Conservation (phyloP, 53 echinoderm and acorn worm species). For the Zoroaster sp. region DNA sequence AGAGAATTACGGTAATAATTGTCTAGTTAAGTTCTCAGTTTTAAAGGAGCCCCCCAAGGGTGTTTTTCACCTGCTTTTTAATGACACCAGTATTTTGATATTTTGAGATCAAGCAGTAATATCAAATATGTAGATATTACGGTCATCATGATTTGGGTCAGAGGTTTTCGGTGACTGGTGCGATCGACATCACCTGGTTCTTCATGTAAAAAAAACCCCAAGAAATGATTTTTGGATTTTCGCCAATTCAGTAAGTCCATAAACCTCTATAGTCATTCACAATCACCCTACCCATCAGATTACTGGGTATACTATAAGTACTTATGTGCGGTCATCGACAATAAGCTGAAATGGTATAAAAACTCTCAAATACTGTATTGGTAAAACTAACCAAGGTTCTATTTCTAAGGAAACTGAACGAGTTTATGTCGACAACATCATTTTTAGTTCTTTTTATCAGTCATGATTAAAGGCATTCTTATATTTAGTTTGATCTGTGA, state of each 20-base stretch:
- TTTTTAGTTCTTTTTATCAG: background rate
- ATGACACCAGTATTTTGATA: too few relatives aligned
- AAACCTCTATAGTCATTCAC: constrained; percentile 13
- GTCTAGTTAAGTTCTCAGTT: too few relatives aligned
- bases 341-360: background rate
- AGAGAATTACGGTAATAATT: too few relatives aligned
- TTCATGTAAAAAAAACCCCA: constrained; percentile 1
- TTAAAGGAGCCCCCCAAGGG: too few relatives aligned
- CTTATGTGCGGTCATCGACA: constrained; percentile 4
- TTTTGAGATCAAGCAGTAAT: too few relatives aligned
- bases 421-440: background rate
- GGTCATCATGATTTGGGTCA: too few relatives aligned
- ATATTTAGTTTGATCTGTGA: background rate
- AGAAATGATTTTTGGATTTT: constrained; percentile 25
- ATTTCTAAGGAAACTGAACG: constrained; percentile 16
- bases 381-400: background rate
- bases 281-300: background rate
- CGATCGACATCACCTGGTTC: background rate
- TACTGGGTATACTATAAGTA: constrained; percentile 3
- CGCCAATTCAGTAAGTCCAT: background rate
- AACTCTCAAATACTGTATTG: background rate
- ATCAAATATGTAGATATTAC: too few relatives aligned
- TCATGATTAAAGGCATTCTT: background rate
- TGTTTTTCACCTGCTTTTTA: too few relatives aligned
- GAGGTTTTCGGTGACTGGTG: constrained; percentile 10